Evolutionary conservation across 1,140 invertebrate genomes (phyloP), one percentile per base, ranked within the genome.

Genomic region (Cydia amplana): DNA sequence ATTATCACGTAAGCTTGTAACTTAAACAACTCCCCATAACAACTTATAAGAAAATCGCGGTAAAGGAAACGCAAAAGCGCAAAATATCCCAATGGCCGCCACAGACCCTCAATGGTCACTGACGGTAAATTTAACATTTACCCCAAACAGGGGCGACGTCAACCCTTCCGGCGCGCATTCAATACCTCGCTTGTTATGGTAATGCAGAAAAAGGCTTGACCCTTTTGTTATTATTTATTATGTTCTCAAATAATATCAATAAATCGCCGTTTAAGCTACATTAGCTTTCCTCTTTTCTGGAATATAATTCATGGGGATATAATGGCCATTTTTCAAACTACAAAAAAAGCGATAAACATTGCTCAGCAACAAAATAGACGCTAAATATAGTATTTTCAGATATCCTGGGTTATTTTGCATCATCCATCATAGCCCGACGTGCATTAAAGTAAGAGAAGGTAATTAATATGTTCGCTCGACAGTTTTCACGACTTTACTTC

Each of bases 121-220:
- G 83, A 83, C 84, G 86, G 81, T 82, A 85, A 87, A 87, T 89
- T 89, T 87, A 85, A 81, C 86, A 86, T 87, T 89, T 85, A 85
- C 82, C 80, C 85, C 82, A 81, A 78, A 78, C 83, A 80, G 85
- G 85, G 83, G 79, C 10, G 43, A 16, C 79, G 76, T 75, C 28
- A 70, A 70, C 65, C 65, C 81, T 84, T 87, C 80, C 80, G 77
- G 79, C 82, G 64, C 51, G 40, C 55, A 73, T 70, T 23, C 51
- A 85, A 82, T 60, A 60, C 55, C 55, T 85, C 83, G 82, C 85
- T 82, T 85, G 80, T 85, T 85, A 87, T 83, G 80, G 78, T 80
- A 84, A 87, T 73, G 83, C 80, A 84, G 77, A 32, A 70, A 65
- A 77, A 83, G 84, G 81, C 83, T 85, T 84, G 80, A 85, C 87